These are phyloP conservation scores for Drosophila formosana DNA, from an alignment of 2,888 invertebrate genomes.

Conservation along the genomic window DNA sequence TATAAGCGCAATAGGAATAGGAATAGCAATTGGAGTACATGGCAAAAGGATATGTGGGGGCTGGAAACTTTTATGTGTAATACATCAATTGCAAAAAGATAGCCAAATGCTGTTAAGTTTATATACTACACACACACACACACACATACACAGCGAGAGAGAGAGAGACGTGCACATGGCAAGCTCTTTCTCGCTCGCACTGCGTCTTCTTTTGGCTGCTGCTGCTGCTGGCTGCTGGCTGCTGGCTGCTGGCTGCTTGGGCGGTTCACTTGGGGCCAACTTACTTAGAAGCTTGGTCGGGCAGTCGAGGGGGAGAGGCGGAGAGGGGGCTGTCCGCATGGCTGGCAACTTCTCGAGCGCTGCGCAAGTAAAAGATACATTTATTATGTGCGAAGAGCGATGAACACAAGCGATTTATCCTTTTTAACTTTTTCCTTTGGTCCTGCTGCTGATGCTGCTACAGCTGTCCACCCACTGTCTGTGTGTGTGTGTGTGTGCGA, in stretches of 20 bases:
- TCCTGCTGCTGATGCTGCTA: conserved; percentile 25
- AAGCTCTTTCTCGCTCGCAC: conserved; percentile 10
- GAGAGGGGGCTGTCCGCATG: background rate
- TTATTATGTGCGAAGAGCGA: conserved; percentile 83
- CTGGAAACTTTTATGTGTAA: conserved; percentile 82
- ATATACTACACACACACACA: conserved; percentile 67
- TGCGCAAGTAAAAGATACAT: conserved; percentile 82
- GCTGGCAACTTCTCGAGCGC: conserved; percentile 61
- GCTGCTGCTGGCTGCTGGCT: conserved; percentile 21
- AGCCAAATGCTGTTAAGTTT: conserved; percentile 82
- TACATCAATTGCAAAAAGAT: conserved; percentile 84
- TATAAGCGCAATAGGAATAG: conserved; percentile 50
- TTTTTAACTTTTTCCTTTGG: conserved; percentile 79
- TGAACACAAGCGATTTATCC: conserved; percentile 83
- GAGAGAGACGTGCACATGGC: conserved; percentile 45
- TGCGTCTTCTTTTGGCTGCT: conserved; percentile 19
- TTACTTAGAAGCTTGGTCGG: conserved; percentile 61
- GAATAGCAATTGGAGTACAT: conserved; percentile 71
- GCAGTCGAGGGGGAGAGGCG: background rate
- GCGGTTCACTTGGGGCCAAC: conserved; percentile 59
- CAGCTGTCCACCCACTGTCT: conserved; percentile 52
- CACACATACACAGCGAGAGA: background rate
- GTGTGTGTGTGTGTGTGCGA: conserved; percentile 12
- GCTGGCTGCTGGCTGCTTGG: conserved; percentile 26
- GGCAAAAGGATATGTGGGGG: conserved; percentile 49